Percentiles rank a stretch among this genome's conserved stretches.
phyloP scores from a whole-genome alignment of 2,797 vertebrate species.

The Enteromius mattozi region DNA sequence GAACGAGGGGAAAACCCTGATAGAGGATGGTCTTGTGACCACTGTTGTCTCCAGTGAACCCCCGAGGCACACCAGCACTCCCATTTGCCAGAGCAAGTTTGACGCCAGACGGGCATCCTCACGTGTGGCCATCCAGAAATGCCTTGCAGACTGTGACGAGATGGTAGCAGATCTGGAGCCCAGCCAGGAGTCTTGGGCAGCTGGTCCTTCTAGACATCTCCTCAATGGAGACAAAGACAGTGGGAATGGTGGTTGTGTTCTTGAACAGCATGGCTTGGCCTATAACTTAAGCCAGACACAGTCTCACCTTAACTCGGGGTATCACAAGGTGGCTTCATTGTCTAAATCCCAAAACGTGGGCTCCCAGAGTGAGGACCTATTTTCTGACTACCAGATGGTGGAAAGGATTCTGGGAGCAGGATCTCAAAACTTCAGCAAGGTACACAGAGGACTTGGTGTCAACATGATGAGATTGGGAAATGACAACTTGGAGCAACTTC shows the following conservation, averaged over 20 bases:
- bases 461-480: slow-evolving; percentile 58
- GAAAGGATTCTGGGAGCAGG: slow-evolving; percentile 82
- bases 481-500: slow-evolving; percentile 78
- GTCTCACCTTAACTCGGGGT: slow-evolving; percentile 54
- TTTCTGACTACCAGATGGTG: slow-evolving; percentile 75
- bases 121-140: slow-evolving; percentile 78
- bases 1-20: slow-evolving; percentile 79
- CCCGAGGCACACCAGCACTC: slow-evolving; percentile 67
- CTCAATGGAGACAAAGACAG: slow-evolving; percentile 61
- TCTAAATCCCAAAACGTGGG: slow-evolving; percentile 59
- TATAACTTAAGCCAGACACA: slow-evolving; percentile 38
- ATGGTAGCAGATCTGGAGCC: slow-evolving; percentile 70
- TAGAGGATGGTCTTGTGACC: slow-evolving; percentile 73
- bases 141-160: slow-evolving; percentile 76
- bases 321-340: slow-evolving; percentile 13
- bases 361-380: slow-evolving; percentile 71
- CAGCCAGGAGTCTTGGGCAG: slow-evolving; percentile 69
- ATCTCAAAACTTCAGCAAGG: slow-evolving; percentile 58
- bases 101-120: slow-evolving; percentile 68
- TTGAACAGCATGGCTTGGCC: slow-evolving; percentile 22
- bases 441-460: slow-evolving; percentile 61
- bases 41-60: slow-evolving; percentile 68
- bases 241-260: slow-evolving; percentile 47
- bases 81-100: slow-evolving; percentile 79
- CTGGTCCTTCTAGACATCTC: slow-evolving; percentile 30